A percentile compares a stretch with the other conserved stretches of the same genome.
These are phyloP conservation scores for Neostethus bicornis DNA, from an alignment of 2,797 vertebrate species.

Conservation along the genomic window DNA sequence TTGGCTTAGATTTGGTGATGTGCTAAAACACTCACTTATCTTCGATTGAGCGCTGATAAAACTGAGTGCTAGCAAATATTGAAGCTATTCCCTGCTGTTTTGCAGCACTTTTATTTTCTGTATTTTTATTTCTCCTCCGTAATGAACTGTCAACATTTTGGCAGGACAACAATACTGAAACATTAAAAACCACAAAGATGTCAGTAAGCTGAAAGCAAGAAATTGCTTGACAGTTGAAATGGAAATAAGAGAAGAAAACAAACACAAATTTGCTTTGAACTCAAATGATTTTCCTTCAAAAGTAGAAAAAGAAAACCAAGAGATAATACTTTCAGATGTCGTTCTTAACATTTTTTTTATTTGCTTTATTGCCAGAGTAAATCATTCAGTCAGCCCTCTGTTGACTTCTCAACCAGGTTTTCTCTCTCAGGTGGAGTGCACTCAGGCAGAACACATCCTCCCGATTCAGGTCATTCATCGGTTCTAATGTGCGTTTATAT, in stretches of 20 bases:
- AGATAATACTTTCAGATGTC: conserved; percentile 36
- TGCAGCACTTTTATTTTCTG: conserved; percentile 10
- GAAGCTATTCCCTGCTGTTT: conserved; percentile 6
- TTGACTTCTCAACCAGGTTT: conserved; percentile 22
- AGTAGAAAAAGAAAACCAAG: conserved; percentile 29
- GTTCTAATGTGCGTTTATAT: conserved; percentile 42
- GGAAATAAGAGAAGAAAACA: conserved; percentile 14
- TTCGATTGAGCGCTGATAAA: neutral
- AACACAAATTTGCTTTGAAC: conserved; percentile 25
- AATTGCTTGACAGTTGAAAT: conserved; percentile 33
- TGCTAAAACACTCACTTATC: neutral
- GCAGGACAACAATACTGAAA: conserved; percentile 25
- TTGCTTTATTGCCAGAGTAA: conserved; percentile 24
- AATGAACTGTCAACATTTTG: conserved; percentile 19
- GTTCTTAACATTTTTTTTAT: conserved; percentile 12
- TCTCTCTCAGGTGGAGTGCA: conserved; percentile 37
- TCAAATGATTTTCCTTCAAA: conserved; percentile 5
- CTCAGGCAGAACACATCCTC: conserved; percentile 42
- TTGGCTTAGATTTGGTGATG: neutral
- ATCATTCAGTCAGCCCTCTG: conserved; percentile 4
- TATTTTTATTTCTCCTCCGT: conserved; percentile 6
- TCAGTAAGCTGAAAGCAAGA: conserved; percentile 31
- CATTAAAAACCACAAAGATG: conserved; percentile 20
- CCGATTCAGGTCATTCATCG: conserved; percentile 46
- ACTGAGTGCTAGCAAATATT: neutral